These are phyloP conservation scores for Henricia sp. DNA, from an alignment of 53 echinoderm and acorn worm genomes.

Conservation along the genomic window DNA sequence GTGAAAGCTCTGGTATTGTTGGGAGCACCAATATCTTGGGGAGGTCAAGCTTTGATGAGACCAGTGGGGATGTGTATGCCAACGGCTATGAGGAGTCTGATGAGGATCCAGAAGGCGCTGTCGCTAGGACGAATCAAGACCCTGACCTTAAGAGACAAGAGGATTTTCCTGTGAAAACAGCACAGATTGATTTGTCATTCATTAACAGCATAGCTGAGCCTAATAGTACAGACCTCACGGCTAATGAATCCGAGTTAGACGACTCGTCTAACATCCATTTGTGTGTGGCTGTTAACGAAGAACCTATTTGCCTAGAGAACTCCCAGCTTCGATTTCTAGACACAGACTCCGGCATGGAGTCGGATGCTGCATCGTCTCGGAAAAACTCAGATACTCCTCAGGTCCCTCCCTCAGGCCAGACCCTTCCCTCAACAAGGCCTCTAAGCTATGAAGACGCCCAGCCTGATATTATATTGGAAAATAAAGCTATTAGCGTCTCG, in stretches of 20 bases:
- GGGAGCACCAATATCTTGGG: conserved; percentile 49
- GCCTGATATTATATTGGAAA: not conserved
- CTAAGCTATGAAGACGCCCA: conserved; percentile 1
- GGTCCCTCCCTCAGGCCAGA: not conserved
- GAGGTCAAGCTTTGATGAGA: conserved; percentile 35
- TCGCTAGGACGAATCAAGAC: conserved; percentile 40
- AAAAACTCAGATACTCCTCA: conserved; percentile 46
- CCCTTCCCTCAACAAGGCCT: not conserved
- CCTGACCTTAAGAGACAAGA: conserved; percentile 26
- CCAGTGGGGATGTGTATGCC: conserved; percentile 49
- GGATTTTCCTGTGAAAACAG: conserved; percentile 24
- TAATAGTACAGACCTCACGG: conserved; percentile 40
- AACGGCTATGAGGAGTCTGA: conserved; percentile 51
- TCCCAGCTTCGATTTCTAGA: conserved; percentile 53
- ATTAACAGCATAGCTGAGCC: conserved; percentile 55
- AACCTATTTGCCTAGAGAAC: conserved; percentile 51
- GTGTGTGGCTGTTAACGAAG: conserved; percentile 64
- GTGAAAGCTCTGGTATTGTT: conserved; percentile 53
- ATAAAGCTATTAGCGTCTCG: no score
- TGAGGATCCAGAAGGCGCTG: conserved; percentile 44
- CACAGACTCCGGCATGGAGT: conserved; percentile 59
- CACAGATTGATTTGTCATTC: conserved; percentile 67
- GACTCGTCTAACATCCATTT: conserved; percentile 62
- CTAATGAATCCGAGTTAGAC: conserved; percentile 21
- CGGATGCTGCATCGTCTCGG: conserved; percentile 42